phyloP scores from a whole-genome alignment of 2,797 vertebrate genomes.

The Cebuella pygmaea region DNA sequence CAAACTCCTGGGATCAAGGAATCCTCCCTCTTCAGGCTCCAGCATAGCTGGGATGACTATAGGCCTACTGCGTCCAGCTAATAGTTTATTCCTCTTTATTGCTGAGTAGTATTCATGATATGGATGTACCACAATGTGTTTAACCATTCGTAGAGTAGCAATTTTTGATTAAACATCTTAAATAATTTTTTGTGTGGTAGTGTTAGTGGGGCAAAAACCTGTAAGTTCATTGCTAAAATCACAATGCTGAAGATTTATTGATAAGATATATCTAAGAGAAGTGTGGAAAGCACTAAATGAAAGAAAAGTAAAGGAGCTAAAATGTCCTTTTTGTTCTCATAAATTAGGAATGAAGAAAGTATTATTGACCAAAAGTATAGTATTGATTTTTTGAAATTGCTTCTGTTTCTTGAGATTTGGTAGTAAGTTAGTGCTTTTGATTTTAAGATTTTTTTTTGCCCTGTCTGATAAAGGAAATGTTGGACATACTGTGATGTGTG shows the following conservation, averaged over 20 bases:
- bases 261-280: not conserved
- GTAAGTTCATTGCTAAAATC: constrained; percentile 16
- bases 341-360: constrained; percentile 29
- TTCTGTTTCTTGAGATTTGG: constrained; percentile 15
- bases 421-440: not conserved
- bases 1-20: not conserved
- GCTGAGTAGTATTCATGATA: not conserved
- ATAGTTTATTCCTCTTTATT: constrained; percentile 22
- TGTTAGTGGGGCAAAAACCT: not conserved
- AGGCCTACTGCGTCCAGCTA: not conserved
- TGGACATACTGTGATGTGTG: not conserved
- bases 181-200: not conserved
- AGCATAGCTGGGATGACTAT: not conserved
- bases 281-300: constrained; percentile 42
- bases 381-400: constrained; percentile 22
- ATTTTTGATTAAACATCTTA: not conserved
- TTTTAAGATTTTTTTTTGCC: not conserved
- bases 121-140: constrained; percentile 4
- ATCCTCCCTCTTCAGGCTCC: not conserved
- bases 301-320: not conserved
- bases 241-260: not conserved
- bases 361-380: constrained; percentile 15
- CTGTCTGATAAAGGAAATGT: not conserved
- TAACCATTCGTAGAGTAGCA: not conserved
- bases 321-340: not conserved